Conservation (phyloP, 2,113 vertebrate species). For the Alexandromys fortis region DNA sequence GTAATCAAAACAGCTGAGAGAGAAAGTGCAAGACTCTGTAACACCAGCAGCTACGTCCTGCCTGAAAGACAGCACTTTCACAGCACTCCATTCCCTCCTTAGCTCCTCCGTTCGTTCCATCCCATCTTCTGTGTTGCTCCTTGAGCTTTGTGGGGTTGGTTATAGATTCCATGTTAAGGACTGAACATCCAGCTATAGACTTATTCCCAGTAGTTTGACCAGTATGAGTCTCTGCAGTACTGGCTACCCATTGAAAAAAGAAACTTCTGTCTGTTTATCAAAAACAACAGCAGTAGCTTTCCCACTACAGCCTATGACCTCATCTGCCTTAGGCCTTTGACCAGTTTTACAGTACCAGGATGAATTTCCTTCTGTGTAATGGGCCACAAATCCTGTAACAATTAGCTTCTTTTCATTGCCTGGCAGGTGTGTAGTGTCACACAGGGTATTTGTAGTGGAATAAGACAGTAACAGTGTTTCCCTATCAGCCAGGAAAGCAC, state of each 20-base stretch:
- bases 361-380: not conserved
- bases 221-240: not conserved
- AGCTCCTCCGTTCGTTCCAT: not conserved
- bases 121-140: not conserved
- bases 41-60: not conserved
- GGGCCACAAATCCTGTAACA: not conserved
- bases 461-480: not conserved
- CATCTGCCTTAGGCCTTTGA: not conserved
- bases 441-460: not conserved
- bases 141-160: not conserved
- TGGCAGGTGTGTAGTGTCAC: not conserved
- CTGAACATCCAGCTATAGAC: not conserved
- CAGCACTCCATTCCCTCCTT: not conserved
- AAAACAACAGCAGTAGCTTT: not conserved
- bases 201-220: not conserved
- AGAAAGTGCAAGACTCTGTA: not conserved
- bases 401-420: not conserved
- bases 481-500: not conserved
- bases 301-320: not conserved
- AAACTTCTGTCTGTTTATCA: not conserved
- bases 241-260: not conserved
- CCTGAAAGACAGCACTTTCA: not conserved
- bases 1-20: not conserved
- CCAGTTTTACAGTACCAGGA: not conserved
- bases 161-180: not conserved